These are phyloP conservation scores for Nothobranchius furzeri DNA, from an alignment of 2,113 vertebrate species.

Conservation along the genomic window DNA sequence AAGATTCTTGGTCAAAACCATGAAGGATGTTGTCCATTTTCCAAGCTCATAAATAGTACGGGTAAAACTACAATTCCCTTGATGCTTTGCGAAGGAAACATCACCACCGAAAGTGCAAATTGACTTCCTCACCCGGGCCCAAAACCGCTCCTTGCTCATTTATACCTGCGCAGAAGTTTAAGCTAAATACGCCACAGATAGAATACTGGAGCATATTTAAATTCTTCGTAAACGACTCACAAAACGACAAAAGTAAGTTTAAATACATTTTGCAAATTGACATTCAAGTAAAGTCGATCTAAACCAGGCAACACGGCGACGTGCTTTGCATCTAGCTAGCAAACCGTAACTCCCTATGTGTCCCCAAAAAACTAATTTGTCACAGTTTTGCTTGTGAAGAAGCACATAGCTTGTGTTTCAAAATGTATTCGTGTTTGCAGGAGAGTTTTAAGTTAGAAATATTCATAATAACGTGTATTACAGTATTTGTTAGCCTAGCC, in stretches of 20 bases:
- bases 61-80: constrained; percentile 34
- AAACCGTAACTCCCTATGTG: not conserved
- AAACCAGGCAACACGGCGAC: not conserved
- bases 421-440: too few relatives aligned
- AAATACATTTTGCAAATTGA: too few relatives aligned
- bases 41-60: not conserved
- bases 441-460: too few relatives aligned
- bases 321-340: constrained; percentile 12
- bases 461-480: not conserved
- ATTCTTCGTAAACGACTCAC: constrained; percentile 39
- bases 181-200: not conserved
- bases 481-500: constrained; percentile 26
- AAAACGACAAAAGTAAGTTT: constrained; percentile 66
- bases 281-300: too few relatives aligned
- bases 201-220: constrained; percentile 6
- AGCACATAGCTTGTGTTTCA: too few relatives aligned
- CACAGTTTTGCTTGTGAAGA: not conserved
- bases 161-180: constrained; percentile 37
- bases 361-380: not conserved
- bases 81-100: not conserved
- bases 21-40: too few relatives aligned
- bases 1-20: too few relatives aligned
- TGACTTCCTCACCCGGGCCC: constrained; percentile 18
- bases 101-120: constrained; percentile 28
- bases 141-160: constrained; percentile 36